Conservation (phyloP, 2,113 vertebrate genomes). For the Zosterops borbonicus region DNA sequence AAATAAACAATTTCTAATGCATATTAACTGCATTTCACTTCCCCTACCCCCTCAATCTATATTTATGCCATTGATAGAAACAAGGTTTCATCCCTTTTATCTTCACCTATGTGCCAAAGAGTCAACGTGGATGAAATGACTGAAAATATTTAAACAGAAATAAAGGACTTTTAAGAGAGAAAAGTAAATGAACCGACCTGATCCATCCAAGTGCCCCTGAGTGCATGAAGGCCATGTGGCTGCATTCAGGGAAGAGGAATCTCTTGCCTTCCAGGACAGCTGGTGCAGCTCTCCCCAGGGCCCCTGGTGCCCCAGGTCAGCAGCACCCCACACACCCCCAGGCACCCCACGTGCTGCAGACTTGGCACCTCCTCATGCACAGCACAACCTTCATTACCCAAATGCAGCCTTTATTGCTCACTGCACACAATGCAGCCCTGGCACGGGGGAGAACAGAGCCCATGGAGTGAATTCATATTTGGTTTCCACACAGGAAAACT, state of each 20-base stretch:
- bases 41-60: neutral
- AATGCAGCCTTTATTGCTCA: neutral
- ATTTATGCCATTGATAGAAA: neutral
- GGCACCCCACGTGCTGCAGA: neutral
- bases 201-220: neutral
- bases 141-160: neutral
- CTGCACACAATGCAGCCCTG: neutral
- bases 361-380: accelerated
- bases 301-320: neutral
- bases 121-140: neutral
- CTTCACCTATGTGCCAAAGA: neutral
- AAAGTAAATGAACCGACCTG: neutral
- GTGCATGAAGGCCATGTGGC: neutral
- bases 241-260: neutral
- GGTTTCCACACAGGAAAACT: neutral
- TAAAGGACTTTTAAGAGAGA: neutral
- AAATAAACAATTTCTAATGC: neutral
- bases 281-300: neutral
- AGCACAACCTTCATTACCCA: neutral
- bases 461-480: neutral
- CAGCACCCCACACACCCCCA: neutral
- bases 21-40: neutral
- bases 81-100: neutral
- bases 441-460: neutral
- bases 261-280: neutral